These are phyloP conservation scores for Athalia cordata DNA, from an alignment of 2,888 invertebrate species.

Conservation along the genomic window DNA sequence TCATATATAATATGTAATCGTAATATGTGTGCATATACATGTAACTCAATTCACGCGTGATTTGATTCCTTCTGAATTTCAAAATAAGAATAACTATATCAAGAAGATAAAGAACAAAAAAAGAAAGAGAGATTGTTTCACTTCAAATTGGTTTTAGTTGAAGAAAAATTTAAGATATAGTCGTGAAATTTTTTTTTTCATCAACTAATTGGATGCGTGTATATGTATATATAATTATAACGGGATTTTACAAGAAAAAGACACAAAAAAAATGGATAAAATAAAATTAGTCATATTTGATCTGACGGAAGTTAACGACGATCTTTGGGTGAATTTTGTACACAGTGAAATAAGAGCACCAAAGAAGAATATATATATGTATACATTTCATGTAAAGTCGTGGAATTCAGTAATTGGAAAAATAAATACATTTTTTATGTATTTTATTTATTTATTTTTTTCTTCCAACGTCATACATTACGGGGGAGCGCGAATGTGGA, in stretches of 20 bases:
- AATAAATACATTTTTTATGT: slow-evolving; percentile 8
- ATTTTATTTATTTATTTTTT: neutral
- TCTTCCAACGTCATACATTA: neutral
- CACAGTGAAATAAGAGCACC: neutral
- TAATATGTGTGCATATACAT: no score
- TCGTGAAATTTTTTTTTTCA: neutral
- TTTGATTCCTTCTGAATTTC: no score
- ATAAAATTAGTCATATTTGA: neutral
- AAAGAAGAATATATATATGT: neutral
- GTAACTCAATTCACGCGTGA: no score
- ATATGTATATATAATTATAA: neutral
- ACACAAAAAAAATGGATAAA: neutral
- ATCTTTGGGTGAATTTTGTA: neutral
- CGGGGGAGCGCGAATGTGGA: neutral
- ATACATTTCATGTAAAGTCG: neutral
- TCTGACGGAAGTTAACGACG: neutral
- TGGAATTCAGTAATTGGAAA: slow-evolving; percentile 40
- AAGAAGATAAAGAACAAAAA: no score
- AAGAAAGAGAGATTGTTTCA: no score
- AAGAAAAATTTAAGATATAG: no score
- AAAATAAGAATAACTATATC: no score
- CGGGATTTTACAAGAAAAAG: slow-evolving; percentile 18
- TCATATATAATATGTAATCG: no score
- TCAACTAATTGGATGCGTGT: neutral
- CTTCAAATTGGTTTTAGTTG: no score